phyloP scores from a whole-genome alignment of 2,888 invertebrate genomes.

The Platycnemis pennipes region DNA sequence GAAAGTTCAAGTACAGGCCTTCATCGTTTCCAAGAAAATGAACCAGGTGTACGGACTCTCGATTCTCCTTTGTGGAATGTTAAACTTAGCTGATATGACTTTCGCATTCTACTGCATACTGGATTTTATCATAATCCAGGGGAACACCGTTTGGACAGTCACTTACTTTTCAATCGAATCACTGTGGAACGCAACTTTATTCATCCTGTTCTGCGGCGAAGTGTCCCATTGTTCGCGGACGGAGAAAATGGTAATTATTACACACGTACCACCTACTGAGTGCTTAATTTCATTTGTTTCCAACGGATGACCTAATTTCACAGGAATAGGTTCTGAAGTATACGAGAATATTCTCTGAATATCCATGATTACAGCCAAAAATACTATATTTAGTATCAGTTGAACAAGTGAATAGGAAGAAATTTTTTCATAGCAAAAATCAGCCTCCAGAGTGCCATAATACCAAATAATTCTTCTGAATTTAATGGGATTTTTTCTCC shows the following conservation, averaged over 20 bases:
- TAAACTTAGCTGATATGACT: background rate
- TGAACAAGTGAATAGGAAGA: too few species aligned
- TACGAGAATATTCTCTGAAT: too few species aligned
- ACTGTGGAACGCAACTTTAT: background rate
- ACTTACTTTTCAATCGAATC: background rate
- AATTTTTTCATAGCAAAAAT: too few species aligned
- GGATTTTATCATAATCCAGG: background rate
- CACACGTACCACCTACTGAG: too few species aligned
- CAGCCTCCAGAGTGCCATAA: too few species aligned
- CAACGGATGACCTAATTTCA: too few species aligned
- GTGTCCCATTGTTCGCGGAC: background rate
- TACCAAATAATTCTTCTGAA: too few species aligned
- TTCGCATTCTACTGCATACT: background rate
- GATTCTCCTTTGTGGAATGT: background rate
- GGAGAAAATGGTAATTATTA: background rate
- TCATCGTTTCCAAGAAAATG: background rate
- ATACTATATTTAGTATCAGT: too few species aligned
- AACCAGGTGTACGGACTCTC: background rate
- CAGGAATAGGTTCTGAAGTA: too few species aligned
- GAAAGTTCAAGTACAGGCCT: background rate
- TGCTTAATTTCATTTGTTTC: too few species aligned
- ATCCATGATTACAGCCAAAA: too few species aligned
- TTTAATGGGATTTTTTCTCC: too few species aligned
- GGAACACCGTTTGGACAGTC: background rate
- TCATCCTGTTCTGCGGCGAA: background rate